Base-by-base conservation (phyloP, 2,888 invertebrate species). In the Pollenia labialis region DNA sequence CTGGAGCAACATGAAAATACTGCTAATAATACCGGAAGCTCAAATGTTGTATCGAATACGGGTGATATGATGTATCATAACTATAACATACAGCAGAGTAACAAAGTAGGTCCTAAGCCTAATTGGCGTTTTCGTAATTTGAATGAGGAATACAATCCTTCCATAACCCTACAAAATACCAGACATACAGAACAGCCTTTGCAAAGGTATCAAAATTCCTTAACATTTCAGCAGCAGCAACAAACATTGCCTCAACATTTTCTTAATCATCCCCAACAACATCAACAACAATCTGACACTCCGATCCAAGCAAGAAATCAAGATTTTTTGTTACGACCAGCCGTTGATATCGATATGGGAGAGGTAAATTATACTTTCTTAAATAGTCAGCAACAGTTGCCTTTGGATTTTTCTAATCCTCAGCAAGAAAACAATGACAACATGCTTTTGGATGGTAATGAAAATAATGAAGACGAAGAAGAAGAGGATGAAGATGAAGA, bases 401-500 rank as follows among this genome's bases (percentile, higher is more conserved):
- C 66, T 42, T 84, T 62, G 23, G 84, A 64, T 68, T 85, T 48
- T 50, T 85, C 86, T 10, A 82, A 86, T 88, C 50, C 83, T 14
- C 75, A 77, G 3, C 79, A 86, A 4, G 84, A 88, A 11, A 83
- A 85, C 76, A 84, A 82, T 6, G 72, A 87, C 10, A 81, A 76
- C 1, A 54, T 84, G 46, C 60, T 77, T 9, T 62, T 8, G 64
- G 80, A 76, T 88, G 66, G 40, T 16, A 88, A 69, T 60, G 88
- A 32, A 56, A 79, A 87, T 23, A 85, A 69, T 6, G 90, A 91
- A 68, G 89, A 91, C 7, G 83, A 85, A 9, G 87, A 83, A 12
- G 83, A 87, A 44, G 89, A 89, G 40, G 88, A 88, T 42, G 89
- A 90, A 1, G 88, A 88, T 42, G 89, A 90, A 1, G 92, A 92